Percentiles rank a stretch among this genome's conserved stretches.
phyloP scores from a whole-genome alignment of 2,888 invertebrate genomes.

The Caenorhabditis sp. region DNA sequence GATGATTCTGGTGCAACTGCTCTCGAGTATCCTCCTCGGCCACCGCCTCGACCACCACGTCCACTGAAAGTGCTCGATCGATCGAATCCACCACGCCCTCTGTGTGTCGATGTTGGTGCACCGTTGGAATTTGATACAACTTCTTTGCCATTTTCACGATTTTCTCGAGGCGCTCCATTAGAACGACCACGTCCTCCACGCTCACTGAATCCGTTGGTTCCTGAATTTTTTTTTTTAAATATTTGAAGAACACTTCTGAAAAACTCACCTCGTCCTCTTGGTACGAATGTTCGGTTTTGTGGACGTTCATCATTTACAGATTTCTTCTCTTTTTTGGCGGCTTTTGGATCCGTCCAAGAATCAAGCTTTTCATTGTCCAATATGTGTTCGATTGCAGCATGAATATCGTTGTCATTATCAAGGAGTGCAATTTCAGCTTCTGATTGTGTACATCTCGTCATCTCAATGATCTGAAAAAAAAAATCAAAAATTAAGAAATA shows the following conservation, averaged over 20 bases:
- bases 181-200: slow-evolving; percentile 40
- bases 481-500: background rate
- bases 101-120: slow-evolving; percentile 6
- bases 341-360: slow-evolving; percentile 62
- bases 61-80: slow-evolving; percentile 20
- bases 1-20: slow-evolving; percentile 26
- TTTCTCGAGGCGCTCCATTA: slow-evolving; percentile 32
- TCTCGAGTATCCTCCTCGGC: slow-evolving; percentile 42
- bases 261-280: slow-evolving; percentile 33
- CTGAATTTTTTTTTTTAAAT: slow-evolving; percentile 1
- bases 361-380: slow-evolving; percentile 56
- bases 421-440: slow-evolving; percentile 65
- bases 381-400: slow-evolving; percentile 60
- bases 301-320: slow-evolving; percentile 40
- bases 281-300: slow-evolving; percentile 24
- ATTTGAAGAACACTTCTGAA: background rate
- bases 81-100: slow-evolving; percentile 34
- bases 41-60: slow-evolving; percentile 36
- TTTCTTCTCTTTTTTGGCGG: slow-evolving; percentile 58
- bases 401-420: slow-evolving; percentile 61
- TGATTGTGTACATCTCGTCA: slow-evolving; percentile 62
- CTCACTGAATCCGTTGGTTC: slow-evolving; percentile 24
- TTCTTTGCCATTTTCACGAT: slow-evolving; percentile 16
- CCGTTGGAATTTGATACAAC: slow-evolving; percentile 7
- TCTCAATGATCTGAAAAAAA: slow-evolving; percentile 63